Evolutionary conservation across 2,888 invertebrate species (phyloP), one percentile per base, ranked within the genome.

Genomic region (Odontocerum albicorne): DNA sequence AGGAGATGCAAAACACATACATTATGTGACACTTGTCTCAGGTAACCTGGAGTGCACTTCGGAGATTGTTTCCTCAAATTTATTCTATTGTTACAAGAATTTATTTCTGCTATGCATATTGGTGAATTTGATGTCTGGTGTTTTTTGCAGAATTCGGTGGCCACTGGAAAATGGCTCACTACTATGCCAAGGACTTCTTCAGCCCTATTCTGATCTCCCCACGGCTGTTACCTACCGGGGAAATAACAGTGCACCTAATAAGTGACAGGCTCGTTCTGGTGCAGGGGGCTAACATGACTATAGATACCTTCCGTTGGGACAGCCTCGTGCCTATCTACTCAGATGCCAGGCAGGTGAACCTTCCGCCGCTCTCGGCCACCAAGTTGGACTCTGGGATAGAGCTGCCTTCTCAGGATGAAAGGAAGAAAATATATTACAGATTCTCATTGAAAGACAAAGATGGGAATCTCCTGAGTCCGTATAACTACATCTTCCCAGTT

Each of bases 131-230:
- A 40, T n/a, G n/a, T n/a, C n/a, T n/a, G n/a, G n/a, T n/a, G n/a
- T n/a, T n/a, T n/a, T n/a, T 51, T 56, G 27, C 73, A 89, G 91
- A 92, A 71, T 86, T 81, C 65, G 80, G 80, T 27, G 88, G 90
- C 7, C 80, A 81, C 63, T 92, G 92, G 92, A 93, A 93, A 72
- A 85, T 91, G 82, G 73, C 94, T 1, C 97, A 98, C 66, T 93
- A 97, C 70, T 95, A 85, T 70, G 92, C 92, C 0, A 82, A 81
- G 62, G 80, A 89, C 1, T 96, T 97, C 68, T 92, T 96, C 68
- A 84, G 89, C 0, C 90, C 90, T 1, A 74, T 88, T 16, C 76
- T 90, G 15, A 80, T 90, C 12, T 86, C 82, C 1, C 82, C 82
- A 1, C 75, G 85, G 32, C 67, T 82, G 10, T 74, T 77, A 7